Evolutionary conservation across 2,797 vertebrate species (phyloP), one percentile per base, ranked within the genome.

Genomic region (Mus spretus): DNA sequence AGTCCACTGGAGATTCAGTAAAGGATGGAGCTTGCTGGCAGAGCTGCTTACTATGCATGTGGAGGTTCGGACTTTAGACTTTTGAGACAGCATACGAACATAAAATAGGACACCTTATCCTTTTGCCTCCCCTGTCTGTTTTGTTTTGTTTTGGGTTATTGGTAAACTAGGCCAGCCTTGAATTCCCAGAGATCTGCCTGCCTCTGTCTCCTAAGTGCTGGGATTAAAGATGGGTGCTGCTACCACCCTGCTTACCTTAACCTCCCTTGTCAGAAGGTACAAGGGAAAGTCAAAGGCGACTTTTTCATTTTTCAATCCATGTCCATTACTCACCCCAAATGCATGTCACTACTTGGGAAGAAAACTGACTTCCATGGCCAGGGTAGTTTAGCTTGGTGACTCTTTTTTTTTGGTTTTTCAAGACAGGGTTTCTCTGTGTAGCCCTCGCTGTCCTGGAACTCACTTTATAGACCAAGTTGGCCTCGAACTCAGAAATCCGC

Each of bases 41-140:
- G 82, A 84, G 4, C 59, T 88, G 15, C n/a, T 2, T 77, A n/a
- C 78, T 85, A 59, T 57, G 37, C 13, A 24, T 82, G 3, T 89
- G 24, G 44, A 44, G 19, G 74, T 86, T 80, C 63, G 72, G 74
- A 72, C 79, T 90, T 84, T 59, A 96, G 44, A 92, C 65, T 55
- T 53, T 53, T 34, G 31, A 55, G 15, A 37, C 44, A 24, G 1
- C 22, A 0, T n/a, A 0, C 11, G 4, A 65, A 59, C 53, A 40
- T 50, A 28, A 90, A 80, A 91, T 61, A 55, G 59, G 31, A 28
- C 34, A 57, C 2, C 44, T 77, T 89, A 24, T 72, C 24, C 74
- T 77, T 77, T 63, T 63, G 28, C 57, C 37, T 44, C 26, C 22
- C 37, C 4, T 28, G 37, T 83, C 24, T 77, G 11, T 44, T 75